A percentile compares a stretch with the other conserved stretches of the same genome.
Evolutionary conservation across 2,797 vertebrate genomes (phyloP).

Genomic region (Anableps anableps): DNA sequence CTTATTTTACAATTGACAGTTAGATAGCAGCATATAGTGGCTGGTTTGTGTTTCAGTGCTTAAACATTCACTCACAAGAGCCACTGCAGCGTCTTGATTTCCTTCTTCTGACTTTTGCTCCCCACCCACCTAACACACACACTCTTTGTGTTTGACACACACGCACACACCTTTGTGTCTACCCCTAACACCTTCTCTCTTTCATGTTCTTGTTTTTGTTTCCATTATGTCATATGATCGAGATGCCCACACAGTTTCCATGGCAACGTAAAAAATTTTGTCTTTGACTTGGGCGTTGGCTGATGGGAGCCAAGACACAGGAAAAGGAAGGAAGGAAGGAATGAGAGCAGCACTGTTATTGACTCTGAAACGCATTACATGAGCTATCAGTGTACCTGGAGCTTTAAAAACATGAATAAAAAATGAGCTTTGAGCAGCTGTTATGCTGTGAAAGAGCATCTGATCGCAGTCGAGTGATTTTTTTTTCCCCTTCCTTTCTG

Average conservation of each 20-base stretch:
- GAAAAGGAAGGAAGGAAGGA: constrained; percentile 21
- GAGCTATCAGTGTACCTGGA: constrained; percentile 12
- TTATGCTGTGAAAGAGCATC: constrained; percentile 31
- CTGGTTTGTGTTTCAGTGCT: constrained; percentile 14
- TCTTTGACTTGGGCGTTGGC: constrained; percentile 49
- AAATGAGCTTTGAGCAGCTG: constrained; percentile 19
- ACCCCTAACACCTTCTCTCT: constrained; percentile 33
- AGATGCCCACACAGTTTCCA: constrained; percentile 80
- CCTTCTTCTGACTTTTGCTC: constrained; percentile 9
- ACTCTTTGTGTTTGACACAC: constrained; percentile 7
- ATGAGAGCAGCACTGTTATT: constrained; percentile 10
- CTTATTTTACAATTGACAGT: constrained; percentile 3
- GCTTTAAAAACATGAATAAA: constrained; percentile 39
- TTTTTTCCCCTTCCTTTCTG: constrained; percentile 29
- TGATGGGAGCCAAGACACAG: constrained; percentile 39
- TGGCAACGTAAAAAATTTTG: constrained; percentile 68
- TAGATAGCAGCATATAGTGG: neutral
- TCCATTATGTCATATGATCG: constrained; percentile 66
- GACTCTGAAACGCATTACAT: constrained; percentile 17
- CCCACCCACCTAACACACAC: neutral
- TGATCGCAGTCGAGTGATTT: constrained; percentile 26
- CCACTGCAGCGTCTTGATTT: constrained; percentile 17
- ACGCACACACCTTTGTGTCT: constrained; percentile 30
- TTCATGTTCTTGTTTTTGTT: constrained; percentile 58
- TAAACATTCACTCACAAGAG: constrained; percentile 12